Percentiles rank a stretch among this genome's conserved stretches.
These are phyloP conservation scores for Psittacara wagleri DNA, from an alignment of 2,113 vertebrate genomes.

Conservation along the genomic window DNA sequence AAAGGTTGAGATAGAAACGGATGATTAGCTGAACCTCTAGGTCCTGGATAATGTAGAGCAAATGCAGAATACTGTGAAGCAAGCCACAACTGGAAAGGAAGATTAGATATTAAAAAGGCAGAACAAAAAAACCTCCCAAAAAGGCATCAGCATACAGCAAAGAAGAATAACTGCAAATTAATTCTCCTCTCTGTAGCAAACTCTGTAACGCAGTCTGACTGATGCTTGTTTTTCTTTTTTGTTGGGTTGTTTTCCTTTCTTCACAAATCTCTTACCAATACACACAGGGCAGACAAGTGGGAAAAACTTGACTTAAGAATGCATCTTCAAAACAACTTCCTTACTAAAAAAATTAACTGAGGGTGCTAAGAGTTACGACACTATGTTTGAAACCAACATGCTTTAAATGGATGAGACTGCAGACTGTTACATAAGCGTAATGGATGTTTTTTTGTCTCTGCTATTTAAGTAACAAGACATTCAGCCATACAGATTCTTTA, in stretches of 20 bases:
- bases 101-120: constrained; percentile 32
- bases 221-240: neutral
- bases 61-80: neutral
- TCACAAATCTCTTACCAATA: constrained; percentile 1
- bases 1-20: constrained; percentile 30
- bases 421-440: neutral
- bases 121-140: constrained; percentile 35
- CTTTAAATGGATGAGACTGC: neutral
- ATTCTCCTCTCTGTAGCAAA: neutral
- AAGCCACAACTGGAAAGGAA: constrained; percentile 34
- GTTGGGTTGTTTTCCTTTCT: neutral
- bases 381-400: neutral
- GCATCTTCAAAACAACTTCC: neutral
- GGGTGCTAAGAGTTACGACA: neutral
- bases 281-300: neutral
- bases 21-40: constrained; percentile 31
- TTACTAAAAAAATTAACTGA: constrained; percentile 16
- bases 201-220: neutral
- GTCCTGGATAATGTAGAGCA: constrained; percentile 11
- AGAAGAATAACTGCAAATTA: constrained; percentile 49
- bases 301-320: constrained; percentile 22
- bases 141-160: neutral
- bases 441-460: neutral
- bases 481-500: neutral
- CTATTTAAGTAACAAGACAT: neutral